A percentile compares a stretch with the other conserved stretches of the same genome.
These are phyloP conservation scores for Acrocyrtus sp. DNA, from an alignment of 2,888 invertebrate genomes.

Conservation along the genomic window DNA sequence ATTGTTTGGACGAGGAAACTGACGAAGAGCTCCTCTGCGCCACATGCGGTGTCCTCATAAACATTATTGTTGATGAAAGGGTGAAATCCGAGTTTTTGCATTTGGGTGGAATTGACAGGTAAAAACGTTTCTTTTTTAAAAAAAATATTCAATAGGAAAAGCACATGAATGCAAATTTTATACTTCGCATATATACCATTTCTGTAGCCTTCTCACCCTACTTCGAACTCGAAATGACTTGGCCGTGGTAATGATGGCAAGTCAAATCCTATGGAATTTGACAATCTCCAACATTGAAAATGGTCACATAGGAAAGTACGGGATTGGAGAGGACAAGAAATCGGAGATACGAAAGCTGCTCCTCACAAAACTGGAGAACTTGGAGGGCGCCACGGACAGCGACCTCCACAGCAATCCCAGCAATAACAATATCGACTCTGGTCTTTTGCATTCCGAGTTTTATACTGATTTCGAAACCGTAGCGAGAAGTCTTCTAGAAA, in stretches of 20 bases:
- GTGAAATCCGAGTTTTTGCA: conserved; percentile 56
- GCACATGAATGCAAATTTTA: background rate
- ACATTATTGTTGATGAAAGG: conserved; percentile 59
- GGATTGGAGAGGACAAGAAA: conserved; percentile 35
- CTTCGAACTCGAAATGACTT: conserved; percentile 53
- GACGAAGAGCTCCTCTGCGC: conserved; percentile 57
- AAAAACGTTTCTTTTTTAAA: too few species aligned
- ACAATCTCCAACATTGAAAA: conserved; percentile 47
- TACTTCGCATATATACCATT: background rate
- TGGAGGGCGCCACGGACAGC: conserved; percentile 3
- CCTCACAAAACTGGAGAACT: conserved; percentile 21
- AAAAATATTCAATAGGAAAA: background rate
- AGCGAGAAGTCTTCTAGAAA: conserved; percentile 42
- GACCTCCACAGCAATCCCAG: too few species aligned
- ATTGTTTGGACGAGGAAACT: conserved; percentile 53
- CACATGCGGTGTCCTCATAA: conserved; percentile 61
- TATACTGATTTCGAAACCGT: conserved; percentile 41
- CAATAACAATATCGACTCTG: background rate
- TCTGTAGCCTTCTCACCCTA: conserved; percentile 47
- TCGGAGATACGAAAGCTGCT: conserved; percentile 30
- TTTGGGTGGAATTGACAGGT: conserved; percentile 54
- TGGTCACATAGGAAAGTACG: conserved; percentile 16
- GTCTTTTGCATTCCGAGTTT: conserved; percentile 19
- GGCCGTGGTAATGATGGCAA: conserved; percentile 57
- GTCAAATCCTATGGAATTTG: conserved; percentile 61